These are phyloP conservation scores for Aspidiotus rigidus DNA, from an alignment of 2,888 invertebrate genomes.

Conservation along the genomic window DNA sequence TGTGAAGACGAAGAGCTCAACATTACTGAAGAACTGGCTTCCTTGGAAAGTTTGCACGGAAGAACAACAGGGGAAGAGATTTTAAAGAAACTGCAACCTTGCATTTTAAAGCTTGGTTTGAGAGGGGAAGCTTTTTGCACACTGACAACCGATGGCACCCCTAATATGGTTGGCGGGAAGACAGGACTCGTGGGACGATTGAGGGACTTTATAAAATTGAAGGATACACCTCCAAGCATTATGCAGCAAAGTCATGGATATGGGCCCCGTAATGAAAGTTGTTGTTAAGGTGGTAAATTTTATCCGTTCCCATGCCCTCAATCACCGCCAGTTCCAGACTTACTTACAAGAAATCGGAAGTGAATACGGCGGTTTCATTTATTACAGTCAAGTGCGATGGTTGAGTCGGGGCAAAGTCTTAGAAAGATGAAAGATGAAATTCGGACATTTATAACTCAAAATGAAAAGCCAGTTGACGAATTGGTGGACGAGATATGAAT, in stretches of 20 bases:
- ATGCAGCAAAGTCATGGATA: conserved; percentile 9
- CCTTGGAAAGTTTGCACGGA: too few relatives aligned
- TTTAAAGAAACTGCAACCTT: conserved; percentile 14
- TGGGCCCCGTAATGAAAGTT: conserved; percentile 17
- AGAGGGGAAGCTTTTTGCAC: too few relatives aligned
- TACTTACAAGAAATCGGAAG: conserved; percentile 24
- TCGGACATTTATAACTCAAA: conserved; percentile 36
- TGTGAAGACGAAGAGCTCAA: too few relatives aligned
- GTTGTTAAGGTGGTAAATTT: conserved; percentile 26
- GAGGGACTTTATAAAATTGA: conserved; percentile 1
- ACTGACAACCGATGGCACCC: too few relatives aligned
- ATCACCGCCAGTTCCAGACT: conserved; percentile 28
- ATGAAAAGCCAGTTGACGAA: conserved; percentile 35
- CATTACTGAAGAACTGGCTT: too few relatives aligned
- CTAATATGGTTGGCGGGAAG: conserved; percentile 15
- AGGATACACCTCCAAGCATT: conserved; percentile 17
- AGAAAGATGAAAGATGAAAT: conserved; percentile 37
- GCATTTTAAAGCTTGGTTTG: conserved; percentile 13
- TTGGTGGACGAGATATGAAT: conserved; percentile 27
- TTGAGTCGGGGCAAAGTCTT: conserved; percentile 29
- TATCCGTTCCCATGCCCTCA: conserved; percentile 25
- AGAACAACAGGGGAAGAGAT: too few relatives aligned
- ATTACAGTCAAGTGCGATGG: conserved; percentile 27
- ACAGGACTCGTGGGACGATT: conserved; percentile 10
- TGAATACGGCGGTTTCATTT: conserved; percentile 19